Base-by-base conservation (phyloP, 2,888 invertebrate species). In the Dasypolia templi region DNA sequence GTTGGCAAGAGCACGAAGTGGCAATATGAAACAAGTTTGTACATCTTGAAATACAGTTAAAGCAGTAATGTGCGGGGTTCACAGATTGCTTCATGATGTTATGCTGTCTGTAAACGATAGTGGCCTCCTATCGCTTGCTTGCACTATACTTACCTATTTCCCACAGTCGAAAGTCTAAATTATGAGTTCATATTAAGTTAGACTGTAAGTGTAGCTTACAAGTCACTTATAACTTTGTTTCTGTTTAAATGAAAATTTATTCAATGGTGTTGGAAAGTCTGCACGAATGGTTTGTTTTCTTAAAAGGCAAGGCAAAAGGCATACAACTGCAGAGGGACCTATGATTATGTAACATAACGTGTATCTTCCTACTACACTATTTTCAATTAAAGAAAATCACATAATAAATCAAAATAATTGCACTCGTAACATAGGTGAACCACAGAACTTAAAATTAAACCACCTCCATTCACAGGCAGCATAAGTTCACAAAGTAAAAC, bases 101-200 rank as follows among this genome's bases (percentile, higher is more conserved):
- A 51, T 78, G 72, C 72, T 80, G 46, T 67, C 58, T 61, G 51
- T 56, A 82, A 82, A 53, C 67, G 80, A 62, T 73, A 61, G 73
- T 72, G 4, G 22, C 73, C 80, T 67, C 80, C 80, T 68, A 65
- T 65, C 79, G 35, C 64, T 78, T 61, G 55, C 55, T 42, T 39
- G 67, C 39, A 42, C 64, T 81, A 65, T 82, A 79, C 7, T 81
- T 82, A 82, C 46, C 59, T 51, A 79, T 81, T 82, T 82, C 83
- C 64, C 79, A 82, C 79, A 64, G 82, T 80, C 42, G 78, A 78
- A 82, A 82, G 67, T 72, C 44, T 51, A 56, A 78, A 73, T 82
- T 53, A 65, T 68, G 44, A 35, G 29, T 35, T 78, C 64, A 73
- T 68, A 64, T 82, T 78, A 72, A 55, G 42, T 46, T 56, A 19